phyloP scores from a whole-genome alignment of 2,797 vertebrate genomes.

The Coregonus ussuriensis region DNA sequence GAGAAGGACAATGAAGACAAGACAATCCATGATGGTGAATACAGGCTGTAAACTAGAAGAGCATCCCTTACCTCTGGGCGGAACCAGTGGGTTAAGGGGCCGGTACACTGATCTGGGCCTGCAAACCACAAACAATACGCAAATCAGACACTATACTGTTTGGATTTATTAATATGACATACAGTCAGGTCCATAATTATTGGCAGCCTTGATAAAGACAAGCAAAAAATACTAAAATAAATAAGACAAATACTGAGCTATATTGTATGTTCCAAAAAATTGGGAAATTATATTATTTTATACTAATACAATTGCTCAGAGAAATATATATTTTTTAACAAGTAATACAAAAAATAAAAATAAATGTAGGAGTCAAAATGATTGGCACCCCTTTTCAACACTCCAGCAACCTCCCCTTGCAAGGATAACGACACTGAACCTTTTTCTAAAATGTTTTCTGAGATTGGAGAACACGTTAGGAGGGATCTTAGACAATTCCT shows the following conservation, averaged over 20 bases:
- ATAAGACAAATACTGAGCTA: too few species aligned
- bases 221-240: too few species aligned
- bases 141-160: not conserved
- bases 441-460: too few species aligned
- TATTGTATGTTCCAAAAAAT: too few species aligned
- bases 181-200: not conserved
- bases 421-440: too few species aligned
- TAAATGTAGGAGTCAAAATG: not conserved
- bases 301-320: not conserved
- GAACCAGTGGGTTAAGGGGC: constrained; percentile 90
- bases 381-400: not conserved
- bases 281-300: too few species aligned
- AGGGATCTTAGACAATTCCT: too few species aligned
- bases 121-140: constrained; percentile 20
- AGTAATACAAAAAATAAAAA: too few species aligned
- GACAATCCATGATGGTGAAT: not conserved
- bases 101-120: constrained; percentile 97
- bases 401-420: too few species aligned
- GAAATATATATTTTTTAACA: too few species aligned
- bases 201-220: not conserved
- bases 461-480: too few species aligned
- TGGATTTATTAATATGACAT: not conserved
- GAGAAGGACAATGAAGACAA: too few species aligned
- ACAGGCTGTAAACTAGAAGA: not conserved
- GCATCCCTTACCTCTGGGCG: constrained; percentile 80